Evolutionary conservation across 2,113 vertebrate species (phyloP).

Genomic region (Telmatochromis sp.): DNA sequence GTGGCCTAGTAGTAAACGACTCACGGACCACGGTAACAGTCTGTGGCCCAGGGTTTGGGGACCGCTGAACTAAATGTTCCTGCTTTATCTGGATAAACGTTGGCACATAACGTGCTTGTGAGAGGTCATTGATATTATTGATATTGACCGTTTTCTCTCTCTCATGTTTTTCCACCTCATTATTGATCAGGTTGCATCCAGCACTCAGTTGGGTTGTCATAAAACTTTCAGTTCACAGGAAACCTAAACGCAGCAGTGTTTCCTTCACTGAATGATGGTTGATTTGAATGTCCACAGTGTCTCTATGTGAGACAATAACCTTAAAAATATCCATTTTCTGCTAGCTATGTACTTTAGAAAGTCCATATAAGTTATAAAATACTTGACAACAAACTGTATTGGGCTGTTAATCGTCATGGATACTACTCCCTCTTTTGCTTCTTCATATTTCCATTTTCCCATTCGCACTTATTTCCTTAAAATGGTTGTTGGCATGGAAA

Average conservation of each 20-base stretch:
- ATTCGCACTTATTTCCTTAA: constrained; percentile 29
- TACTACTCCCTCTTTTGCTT: background rate
- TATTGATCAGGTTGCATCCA: background rate
- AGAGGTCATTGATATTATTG: background rate
- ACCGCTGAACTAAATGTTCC: background rate
- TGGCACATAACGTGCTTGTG: background rate
- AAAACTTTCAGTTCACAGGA: constrained; percentile 18
- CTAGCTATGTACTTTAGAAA: background rate
- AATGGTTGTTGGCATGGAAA: constrained; percentile 15
- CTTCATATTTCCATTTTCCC: constrained; percentile 34
- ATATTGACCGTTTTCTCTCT: background rate
- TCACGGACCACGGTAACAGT: background rate
- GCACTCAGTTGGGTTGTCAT: background rate
- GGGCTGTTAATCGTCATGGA: background rate
- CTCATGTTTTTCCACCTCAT: background rate
- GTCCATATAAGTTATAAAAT: background rate
- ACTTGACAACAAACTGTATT: background rate
- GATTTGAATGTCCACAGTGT: background rate
- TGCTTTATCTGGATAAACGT: background rate
- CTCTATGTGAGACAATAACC: background rate
- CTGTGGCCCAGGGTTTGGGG: background rate
- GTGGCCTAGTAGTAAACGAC: background rate
- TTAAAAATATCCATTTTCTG: background rate
- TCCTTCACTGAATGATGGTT: background rate
- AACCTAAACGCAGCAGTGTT: constrained; percentile 9